A percentile compares a stretch with the other conserved stretches of the same genome.
phyloP scores from a whole-genome alignment of 2,888 invertebrate species.

The Herminia tarsipennalis region DNA sequence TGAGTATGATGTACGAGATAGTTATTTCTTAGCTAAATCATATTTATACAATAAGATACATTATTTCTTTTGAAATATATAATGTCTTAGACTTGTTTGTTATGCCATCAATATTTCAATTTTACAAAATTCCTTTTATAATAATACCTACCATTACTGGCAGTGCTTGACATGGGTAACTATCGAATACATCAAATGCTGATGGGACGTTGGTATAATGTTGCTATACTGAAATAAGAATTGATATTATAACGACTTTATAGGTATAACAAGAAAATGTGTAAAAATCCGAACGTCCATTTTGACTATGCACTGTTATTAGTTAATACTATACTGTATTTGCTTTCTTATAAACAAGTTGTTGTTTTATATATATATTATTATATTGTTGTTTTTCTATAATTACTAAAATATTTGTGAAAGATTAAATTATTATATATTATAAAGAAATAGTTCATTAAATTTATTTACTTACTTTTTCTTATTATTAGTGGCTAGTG shows the following conservation, averaged over 20 bases:
- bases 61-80: slow-evolving; percentile 34
- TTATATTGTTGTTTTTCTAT: slow-evolving; percentile 43
- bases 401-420: slow-evolving; percentile 35
- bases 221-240: slow-evolving; percentile 8
- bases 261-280: too few species aligned
- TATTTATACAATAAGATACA: slow-evolving; percentile 30
- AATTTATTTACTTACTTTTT: slow-evolving; percentile 37
- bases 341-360: slow-evolving; percentile 26
- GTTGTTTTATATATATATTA: slow-evolving; percentile 37
- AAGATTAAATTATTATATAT: slow-evolving; percentile 17
- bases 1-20: slow-evolving; percentile 21
- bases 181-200: neutral
- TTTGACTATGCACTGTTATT: slow-evolving; percentile 15
- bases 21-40: slow-evolving; percentile 32
- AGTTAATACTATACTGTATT: slow-evolving; percentile 10
- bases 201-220: neutral
- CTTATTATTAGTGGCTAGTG: slow-evolving; percentile 58
- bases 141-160: neutral
- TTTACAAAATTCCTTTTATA: neutral
- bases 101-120: slow-evolving; percentile 14
- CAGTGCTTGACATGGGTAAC: neutral
- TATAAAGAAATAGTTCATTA: slow-evolving; percentile 22
- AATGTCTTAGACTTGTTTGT: slow-evolving; percentile 19
- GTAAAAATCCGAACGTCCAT: slow-evolving; percentile 15
- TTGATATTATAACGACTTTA: neutral